phyloP scores from a whole-genome alignment of 2,113 vertebrate species.

The Echinops telfairi region DNA sequence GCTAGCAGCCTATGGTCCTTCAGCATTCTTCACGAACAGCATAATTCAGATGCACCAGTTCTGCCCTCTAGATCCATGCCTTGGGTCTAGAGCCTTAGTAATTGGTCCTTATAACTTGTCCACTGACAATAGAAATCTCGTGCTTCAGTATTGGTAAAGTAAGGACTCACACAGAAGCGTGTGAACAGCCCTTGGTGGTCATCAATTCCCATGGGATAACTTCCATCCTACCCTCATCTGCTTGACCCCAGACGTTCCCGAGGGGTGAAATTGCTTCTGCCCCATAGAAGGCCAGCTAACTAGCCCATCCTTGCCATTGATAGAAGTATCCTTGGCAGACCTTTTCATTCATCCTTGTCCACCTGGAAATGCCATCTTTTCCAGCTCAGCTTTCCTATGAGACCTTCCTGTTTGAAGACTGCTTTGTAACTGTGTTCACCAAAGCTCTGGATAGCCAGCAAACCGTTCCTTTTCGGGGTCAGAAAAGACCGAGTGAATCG shows the following conservation, averaged over 20 bases:
- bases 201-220: background rate
- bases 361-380: constrained; percentile 8
- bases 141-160: background rate
- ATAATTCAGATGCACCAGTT: no score
- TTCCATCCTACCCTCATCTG: background rate
- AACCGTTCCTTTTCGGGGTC: constrained; percentile 58
- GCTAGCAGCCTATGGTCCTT: no score
- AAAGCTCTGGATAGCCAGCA: constrained; percentile 71
- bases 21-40: no score
- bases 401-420: background rate
- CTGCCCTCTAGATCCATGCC: no score
- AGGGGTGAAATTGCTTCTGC: background rate
- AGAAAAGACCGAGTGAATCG: constrained; percentile 67
- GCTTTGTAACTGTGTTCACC: constrained; percentile 65
- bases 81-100: background rate
- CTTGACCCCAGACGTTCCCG: background rate
- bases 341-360: background rate
- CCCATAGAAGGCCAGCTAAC: no score
- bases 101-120: background rate
- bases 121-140: background rate
- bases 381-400: constrained; percentile 54
- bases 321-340: background rate
- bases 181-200: background rate
- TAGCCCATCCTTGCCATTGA: background rate
- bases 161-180: background rate